phyloP scores from a whole-genome alignment of 30 jellyfish, hydroid and myxozoan genomes.

The Turritopsis dohrnii region DNA sequence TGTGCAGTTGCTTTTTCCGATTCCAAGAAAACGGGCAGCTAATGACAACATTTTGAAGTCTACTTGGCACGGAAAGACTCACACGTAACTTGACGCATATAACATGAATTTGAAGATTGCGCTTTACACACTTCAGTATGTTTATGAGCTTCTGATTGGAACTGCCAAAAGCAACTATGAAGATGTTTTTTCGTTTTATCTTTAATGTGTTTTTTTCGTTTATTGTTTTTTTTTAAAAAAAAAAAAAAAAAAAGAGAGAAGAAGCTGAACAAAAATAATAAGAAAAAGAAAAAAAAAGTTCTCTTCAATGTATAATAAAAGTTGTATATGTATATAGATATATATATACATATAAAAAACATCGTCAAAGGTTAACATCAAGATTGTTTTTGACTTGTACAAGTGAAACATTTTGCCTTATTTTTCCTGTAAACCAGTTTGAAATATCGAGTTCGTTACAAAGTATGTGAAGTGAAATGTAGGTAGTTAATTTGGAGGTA shows the following conservation, averaged over 20 bases:
- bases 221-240: not conserved
- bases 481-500: too few relatives aligned
- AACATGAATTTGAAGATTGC: not conserved
- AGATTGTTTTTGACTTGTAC: not conserved
- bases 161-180: not conserved
- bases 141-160: not conserved
- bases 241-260: not conserved
- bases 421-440: not conserved
- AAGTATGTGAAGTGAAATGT: too few relatives aligned
- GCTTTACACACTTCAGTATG: not conserved
- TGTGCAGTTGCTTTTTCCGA: too few relatives aligned
- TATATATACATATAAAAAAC: too few relatives aligned
- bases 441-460: too few relatives aligned
- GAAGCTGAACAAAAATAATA: too few relatives aligned
- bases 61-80: too few relatives aligned
- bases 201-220: not conserved
- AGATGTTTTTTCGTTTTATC: not conserved
- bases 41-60: too few relatives aligned
- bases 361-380: not conserved
- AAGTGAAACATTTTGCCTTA: not conserved
- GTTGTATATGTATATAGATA: not conserved
- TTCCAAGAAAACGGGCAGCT: too few relatives aligned
- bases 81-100: too few relatives aligned
- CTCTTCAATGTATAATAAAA: not conserved
- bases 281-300: not conserved